A percentile compares a stretch with the other conserved stretches of the same genome.
These are phyloP conservation scores for Tribolium freemani DNA, from an alignment of 2,888 invertebrate species.

Conservation along the genomic window DNA sequence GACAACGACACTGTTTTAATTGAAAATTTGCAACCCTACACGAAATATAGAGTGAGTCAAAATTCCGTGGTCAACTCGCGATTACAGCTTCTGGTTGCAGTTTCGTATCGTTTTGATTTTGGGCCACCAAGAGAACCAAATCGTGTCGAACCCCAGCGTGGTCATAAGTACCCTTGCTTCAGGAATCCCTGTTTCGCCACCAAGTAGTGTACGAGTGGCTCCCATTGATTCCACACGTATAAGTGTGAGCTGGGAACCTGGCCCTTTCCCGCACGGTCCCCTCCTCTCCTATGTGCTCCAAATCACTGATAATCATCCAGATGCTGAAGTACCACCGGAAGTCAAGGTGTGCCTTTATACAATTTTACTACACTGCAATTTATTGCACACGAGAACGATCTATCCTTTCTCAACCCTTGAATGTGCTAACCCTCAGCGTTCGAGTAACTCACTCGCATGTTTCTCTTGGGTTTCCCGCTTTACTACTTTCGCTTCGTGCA, in stretches of 20 bases:
- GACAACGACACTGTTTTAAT: conserved; percentile 76
- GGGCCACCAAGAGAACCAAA: conserved; percentile 74
- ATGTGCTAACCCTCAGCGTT: neutral
- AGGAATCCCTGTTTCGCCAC: conserved; percentile 83
- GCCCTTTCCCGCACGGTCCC: conserved; percentile 89
- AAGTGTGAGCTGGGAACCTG: conserved; percentile 90
- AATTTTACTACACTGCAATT: neutral
- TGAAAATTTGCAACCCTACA: conserved; percentile 86
- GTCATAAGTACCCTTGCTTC: conserved; percentile 82
- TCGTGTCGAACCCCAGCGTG: conserved; percentile 80
- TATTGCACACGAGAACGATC: conserved; percentile 1
- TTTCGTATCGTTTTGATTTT: conserved; percentile 89
- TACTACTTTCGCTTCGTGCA: neutral
- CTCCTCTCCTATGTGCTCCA: conserved; percentile 87
- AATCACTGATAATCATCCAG: conserved; percentile 70
- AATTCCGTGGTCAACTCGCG: too few species aligned
- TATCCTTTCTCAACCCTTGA: neutral
- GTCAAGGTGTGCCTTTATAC: conserved; percentile 65
- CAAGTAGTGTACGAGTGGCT: conserved; percentile 81
- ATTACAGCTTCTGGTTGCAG: conserved; percentile 67
- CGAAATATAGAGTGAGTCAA: conserved; percentile 85
- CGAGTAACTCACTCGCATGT: neutral
- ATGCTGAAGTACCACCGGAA: conserved; percentile 61
- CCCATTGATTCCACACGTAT: conserved; percentile 87
- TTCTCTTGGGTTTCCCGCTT: neutral